Evolutionary conservation across 2,797 vertebrate genomes (phyloP), one percentile per base, ranked within the genome.

Genomic region (Anomalospiza imberbis): DNA sequence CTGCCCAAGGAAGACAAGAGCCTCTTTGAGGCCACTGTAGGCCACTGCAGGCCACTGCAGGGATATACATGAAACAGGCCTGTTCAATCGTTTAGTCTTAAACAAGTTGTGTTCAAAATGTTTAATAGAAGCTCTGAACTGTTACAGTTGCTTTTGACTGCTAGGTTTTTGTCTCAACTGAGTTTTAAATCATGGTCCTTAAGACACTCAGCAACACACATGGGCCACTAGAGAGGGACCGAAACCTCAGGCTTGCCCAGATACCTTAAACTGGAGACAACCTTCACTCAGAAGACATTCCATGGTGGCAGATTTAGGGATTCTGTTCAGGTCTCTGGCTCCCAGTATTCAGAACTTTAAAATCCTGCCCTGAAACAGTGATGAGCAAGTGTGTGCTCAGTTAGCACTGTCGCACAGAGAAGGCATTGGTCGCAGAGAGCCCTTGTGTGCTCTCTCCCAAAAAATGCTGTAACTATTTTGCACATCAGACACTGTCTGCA

Each of bases 381-480:
- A n/a, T 48, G 38, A 45, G 5, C 11, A 17, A 67, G n/a, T 14
- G 24, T 28, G 26, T 50, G 54, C 45, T 82, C 26, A 11, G 38
- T 45, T 61, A 42, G 21, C 38, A n/a, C 54, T 6, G 3, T 54
- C 38, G 20, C 17, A 6, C 63, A 24, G 60, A 42, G 60, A 65
- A 50, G 28, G 19, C 3, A 4, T 3, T 13, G 4, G 19, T 58
- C 48, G 26, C 40, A 51, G 51, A 32, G n/a, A 67, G 20, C 36
- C 31, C 20, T 88, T 0, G 0, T 9, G 8, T 57, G 22, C 11
- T 45, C 32, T 55, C 9, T 65, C 14, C 21, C 29, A 60, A 17
- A 18, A 24, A 38, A 4, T 5, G 4, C 22, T n/a, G 13, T 7
- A 19, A 3, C 55, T 32, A 4, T 22, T 70, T 21, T 62, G 32